phyloP scores from a whole-genome alignment of 2,888 invertebrate genomes.

The Entomobrya multifasciata region DNA sequence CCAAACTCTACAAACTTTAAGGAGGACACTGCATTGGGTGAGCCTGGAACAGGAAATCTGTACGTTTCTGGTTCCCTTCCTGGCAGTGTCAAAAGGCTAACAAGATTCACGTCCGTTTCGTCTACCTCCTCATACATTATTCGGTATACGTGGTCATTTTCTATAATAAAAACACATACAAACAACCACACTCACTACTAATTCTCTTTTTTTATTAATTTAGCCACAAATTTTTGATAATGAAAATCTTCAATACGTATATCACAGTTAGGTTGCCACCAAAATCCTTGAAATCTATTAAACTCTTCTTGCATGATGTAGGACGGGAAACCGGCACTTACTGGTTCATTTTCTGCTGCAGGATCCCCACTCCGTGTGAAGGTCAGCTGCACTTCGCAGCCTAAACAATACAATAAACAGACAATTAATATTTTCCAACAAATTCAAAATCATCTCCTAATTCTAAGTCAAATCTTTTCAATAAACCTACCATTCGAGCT shows the following conservation, averaged over 20 bases:
- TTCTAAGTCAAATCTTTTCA: background rate
- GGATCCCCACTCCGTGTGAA: constrained; percentile 87
- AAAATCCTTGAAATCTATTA: constrained; percentile 96
- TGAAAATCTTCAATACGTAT: constrained; percentile 51
- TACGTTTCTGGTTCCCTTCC: constrained; percentile 78
- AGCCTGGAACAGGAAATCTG: constrained; percentile 93
- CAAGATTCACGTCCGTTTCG: constrained; percentile 91
- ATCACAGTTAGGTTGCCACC: constrained; percentile 93
- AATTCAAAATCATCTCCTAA: background rate
- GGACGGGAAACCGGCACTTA: constrained; percentile 96
- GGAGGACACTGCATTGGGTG: constrained; percentile 93
- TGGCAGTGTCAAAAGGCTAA: constrained; percentile 84
- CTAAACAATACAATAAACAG: constrained; percentile 81
- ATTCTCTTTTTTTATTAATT: no score
- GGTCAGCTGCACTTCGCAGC: constrained; percentile 87
- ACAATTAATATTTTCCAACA: background rate
- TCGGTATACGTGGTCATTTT: constrained; percentile 80
- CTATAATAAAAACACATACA: constrained; percentile 73
- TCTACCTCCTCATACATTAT: constrained; percentile 84
- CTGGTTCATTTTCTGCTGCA: constrained; percentile 88
- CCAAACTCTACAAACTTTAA: constrained; percentile 86
- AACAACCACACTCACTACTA: no score
- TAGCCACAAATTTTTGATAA: no score
- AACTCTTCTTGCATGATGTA: constrained; percentile 99
- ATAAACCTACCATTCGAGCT: constrained; percentile 82